A percentile compares a stretch with the other conserved stretches of the same genome.
Evolutionary conservation across 2,888 invertebrate species (phyloP).

Genomic region (Sycophila texana): DNA sequence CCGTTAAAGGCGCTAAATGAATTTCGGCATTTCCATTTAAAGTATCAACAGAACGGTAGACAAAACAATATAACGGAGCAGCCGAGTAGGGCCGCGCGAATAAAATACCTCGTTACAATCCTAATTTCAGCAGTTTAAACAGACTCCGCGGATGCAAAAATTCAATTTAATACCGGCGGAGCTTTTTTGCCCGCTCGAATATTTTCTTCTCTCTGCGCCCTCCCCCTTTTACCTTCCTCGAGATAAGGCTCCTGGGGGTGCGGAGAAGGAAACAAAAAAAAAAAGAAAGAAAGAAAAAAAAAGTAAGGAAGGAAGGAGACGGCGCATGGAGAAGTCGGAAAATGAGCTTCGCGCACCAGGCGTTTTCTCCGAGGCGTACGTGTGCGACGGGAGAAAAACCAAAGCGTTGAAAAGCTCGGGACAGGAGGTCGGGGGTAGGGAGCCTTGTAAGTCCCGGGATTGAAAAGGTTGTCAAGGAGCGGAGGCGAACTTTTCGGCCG

Average conservation of each 20-base stretch:
- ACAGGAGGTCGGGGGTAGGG: background rate
- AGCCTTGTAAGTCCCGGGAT: conserved; percentile 8
- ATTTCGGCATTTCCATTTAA: conserved; percentile 7
- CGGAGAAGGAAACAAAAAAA: background rate
- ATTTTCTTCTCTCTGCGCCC: conserved; percentile 6
- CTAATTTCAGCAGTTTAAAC: conserved; percentile 45
- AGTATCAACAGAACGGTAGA: conserved; percentile 14
- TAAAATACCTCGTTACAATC: conserved; percentile 31
- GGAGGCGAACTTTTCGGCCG: conserved; percentile 19
- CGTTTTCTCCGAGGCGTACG: conserved; percentile 5
- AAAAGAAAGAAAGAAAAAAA: background rate
- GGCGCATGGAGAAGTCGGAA: conserved; percentile 15
- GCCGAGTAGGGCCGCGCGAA: background rate
- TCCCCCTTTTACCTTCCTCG: background rate
- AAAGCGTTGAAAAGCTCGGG: conserved; percentile 2
- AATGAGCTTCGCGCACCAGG: conserved; percentile 33
- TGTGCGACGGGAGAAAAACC: background rate
- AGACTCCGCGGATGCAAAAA: conserved; percentile 26
- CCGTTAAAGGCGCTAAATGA: background rate
- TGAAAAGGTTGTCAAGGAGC: conserved; percentile 26
- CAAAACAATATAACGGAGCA: background rate
- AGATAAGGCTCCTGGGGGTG: background rate
- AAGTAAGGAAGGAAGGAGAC: background rate
- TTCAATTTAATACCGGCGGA: conserved; percentile 31
- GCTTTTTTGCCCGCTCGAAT: background rate